Evolutionary conservation across 2,797 vertebrate species (phyloP).

Genomic region (Helarctos malayanus): DNA sequence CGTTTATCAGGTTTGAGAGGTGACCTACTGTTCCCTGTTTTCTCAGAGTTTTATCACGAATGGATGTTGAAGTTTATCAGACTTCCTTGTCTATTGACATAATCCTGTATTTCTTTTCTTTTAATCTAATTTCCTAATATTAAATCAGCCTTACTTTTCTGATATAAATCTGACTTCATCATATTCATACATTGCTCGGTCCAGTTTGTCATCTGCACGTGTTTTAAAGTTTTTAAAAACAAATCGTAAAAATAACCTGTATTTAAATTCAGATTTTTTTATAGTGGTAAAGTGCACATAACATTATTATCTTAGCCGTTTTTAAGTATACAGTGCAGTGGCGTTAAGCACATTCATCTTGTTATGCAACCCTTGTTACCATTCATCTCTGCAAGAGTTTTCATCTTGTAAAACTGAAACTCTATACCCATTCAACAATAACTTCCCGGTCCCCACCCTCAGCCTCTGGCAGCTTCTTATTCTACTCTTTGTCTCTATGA

Average conservation of each 20-base stretch:
- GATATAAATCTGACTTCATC: not conserved
- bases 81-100: not conserved
- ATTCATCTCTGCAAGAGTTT: not conserved
- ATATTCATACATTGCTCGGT: not conserved
- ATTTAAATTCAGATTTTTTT: not conserved
- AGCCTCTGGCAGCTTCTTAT: not conserved
- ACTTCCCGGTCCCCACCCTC: not conserved
- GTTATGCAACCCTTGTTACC: not conserved
- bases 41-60: not conserved
- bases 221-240: not conserved
- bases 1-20: not conserved
- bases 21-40: not conserved
- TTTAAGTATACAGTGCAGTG: not conserved
- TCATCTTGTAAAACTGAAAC: not conserved
- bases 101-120: slow-evolving; percentile 5
- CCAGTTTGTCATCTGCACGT: not conserved
- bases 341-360: not conserved
- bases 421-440: not conserved
- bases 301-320: too few species aligned
- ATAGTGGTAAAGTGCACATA: not conserved
- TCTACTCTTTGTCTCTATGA: not conserved
- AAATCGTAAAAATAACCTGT: not conserved
- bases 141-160: not conserved
- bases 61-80: not conserved
- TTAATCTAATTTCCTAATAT: not conserved